Evolutionary conservation across 1,140 invertebrate genomes (phyloP), one percentile per base, ranked within the genome.

Genomic region (Gryllus bimaculatus): DNA sequence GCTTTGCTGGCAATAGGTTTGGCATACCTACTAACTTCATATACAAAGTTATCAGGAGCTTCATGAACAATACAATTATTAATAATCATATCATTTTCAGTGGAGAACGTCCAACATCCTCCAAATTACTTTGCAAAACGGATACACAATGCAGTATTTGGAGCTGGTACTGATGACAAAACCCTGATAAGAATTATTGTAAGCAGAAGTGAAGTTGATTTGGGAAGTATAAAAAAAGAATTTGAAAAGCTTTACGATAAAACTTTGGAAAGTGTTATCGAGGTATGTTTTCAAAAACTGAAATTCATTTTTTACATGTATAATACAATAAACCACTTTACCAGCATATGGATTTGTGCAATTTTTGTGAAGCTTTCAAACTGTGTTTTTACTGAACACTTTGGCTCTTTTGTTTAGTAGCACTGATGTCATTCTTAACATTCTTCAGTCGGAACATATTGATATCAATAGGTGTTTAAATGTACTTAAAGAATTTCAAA

Each of bases 131-230:
- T 93, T 87, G 93, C 94, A 78, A 89, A 90, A 78, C 87, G 90
- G 4, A 85, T 95, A n/a, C 88, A 93, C 77, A 87, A 89, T 75
- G 89, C 93, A 12, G 93, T 95, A 91, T 89, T 90, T 80, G 91
- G 93, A 0, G 81, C 88, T 26, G 92, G 93, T 49, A 94, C 93
- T 10, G 89, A 93, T 84, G 93, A 95, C 83, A 84, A 86, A 18
- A 90, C 90, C 4, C 87, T 95, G 77, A 92, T 94, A 78, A 86
- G 93, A 20, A 90, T 95, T 79, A 85, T 95, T 79, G 92, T 94
- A 4, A 90, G 90, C 81, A 88, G 93, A 79, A 90, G 90, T 73
- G 93, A 94, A 87, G 88, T 92, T 76, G 93, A 94, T 86, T 87
- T 94, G 82, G 90, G 85, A 21, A 87, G 89, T 81, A 92, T 94